phyloP scores from a whole-genome alignment of 1,140 invertebrate species.

The Conus betulinus region DNA sequence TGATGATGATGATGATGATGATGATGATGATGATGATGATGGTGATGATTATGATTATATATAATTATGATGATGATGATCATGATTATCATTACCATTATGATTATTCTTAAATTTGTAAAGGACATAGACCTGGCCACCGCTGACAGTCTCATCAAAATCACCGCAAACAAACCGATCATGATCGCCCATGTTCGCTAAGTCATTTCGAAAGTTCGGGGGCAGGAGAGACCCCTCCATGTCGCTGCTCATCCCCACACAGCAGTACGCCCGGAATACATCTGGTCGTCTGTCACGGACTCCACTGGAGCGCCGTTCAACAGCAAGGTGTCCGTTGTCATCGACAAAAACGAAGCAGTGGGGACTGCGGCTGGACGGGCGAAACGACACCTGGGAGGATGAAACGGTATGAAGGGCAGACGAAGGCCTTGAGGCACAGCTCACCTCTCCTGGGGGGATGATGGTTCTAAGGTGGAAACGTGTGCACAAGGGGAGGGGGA shows the following conservation, averaged over 20 bases:
- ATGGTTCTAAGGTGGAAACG: too few relatives aligned
- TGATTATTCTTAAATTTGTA: too few relatives aligned
- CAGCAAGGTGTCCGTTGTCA: constrained; percentile 57
- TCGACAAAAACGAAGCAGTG: constrained; percentile 29
- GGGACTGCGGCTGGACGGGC: constrained; percentile 15
- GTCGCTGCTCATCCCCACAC: constrained; percentile 49
- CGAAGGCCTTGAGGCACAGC: too few relatives aligned
- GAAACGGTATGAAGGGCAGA: not conserved
- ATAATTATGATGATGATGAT: too few relatives aligned
- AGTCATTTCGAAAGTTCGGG: constrained; percentile 22
- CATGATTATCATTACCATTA: too few relatives aligned
- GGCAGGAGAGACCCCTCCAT: constrained; percentile 58
- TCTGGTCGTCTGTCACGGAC: constrained; percentile 55
- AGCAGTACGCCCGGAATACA: constrained; percentile 61
- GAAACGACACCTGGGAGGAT: not conserved
- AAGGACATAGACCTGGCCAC: too few relatives aligned
- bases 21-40: too few relatives aligned
- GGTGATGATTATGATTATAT: too few relatives aligned
- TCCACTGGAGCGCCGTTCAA: constrained; percentile 36
- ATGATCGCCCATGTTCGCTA: constrained; percentile 46
- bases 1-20: too few relatives aligned
- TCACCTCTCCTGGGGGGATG: too few relatives aligned
- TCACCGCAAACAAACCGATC: constrained; percentile 46
- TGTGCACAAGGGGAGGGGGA: too few relatives aligned
- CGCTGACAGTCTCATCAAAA: not conserved